Evolutionary conservation across 2,113 vertebrate species (phyloP).

Genomic region (Eubucco bourcierii): DNA sequence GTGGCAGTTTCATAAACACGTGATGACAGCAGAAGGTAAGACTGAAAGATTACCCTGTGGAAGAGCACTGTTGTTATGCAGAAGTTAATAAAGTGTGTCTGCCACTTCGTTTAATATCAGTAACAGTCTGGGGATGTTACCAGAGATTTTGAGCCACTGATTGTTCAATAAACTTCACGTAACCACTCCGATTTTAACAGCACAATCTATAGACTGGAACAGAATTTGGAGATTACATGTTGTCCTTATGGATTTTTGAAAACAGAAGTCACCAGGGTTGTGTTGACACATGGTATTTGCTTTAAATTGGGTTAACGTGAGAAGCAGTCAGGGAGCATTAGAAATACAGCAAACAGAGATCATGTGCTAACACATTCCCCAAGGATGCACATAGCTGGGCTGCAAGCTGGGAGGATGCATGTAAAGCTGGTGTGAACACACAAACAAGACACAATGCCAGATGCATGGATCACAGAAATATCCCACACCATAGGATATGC

Average conservation of each 20-base stretch:
- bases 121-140: not conserved
- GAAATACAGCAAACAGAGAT: not conserved
- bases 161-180: constrained; percentile 12
- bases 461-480: not conserved
- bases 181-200: constrained; percentile 15
- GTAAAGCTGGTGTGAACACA: not conserved
- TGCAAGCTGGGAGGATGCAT: not conserved
- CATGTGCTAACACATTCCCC: not conserved
- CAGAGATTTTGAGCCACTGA: constrained; percentile 43
- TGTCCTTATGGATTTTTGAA: not conserved
- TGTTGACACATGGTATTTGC: not conserved
- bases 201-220: not conserved
- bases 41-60: not conserved
- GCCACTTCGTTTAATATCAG: not conserved
- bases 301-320: not conserved
- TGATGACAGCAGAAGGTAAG: constrained; percentile 40
- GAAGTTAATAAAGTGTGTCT: not conserved
- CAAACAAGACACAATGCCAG: not conserved
- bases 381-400: not conserved
- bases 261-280: not conserved
- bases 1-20: not conserved
- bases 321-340: constrained; percentile 14
- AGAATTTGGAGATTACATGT: constrained; percentile 31
- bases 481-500: not conserved
- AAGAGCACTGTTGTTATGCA: not conserved